These are phyloP conservation scores for Listronotus oregonensis DNA, from an alignment of 1,140 invertebrate genomes.

Conservation along the genomic window DNA sequence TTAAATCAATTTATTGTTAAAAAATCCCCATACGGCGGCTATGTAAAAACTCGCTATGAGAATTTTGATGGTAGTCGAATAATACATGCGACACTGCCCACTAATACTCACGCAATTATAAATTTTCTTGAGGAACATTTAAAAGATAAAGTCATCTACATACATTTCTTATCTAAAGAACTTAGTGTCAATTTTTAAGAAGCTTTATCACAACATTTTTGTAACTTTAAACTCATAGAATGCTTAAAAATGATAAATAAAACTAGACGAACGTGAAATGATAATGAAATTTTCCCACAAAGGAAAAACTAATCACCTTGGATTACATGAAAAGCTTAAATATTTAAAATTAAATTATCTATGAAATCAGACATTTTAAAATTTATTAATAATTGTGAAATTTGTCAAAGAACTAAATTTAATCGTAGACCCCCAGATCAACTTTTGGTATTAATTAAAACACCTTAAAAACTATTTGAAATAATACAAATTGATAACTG, in stretches of 20 bases:
- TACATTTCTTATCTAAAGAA: constrained; percentile 17
- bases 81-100: constrained; percentile 4
- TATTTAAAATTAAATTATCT: constrained; percentile 27
- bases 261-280: background rate
- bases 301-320: constrained; percentile 35
- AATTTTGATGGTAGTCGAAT: constrained; percentile 19
- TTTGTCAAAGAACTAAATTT: constrained; percentile 22
- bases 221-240: too few relatives aligned
- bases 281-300: constrained; percentile 18
- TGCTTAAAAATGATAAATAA: background rate
- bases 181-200: background rate
- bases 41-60: constrained; percentile 10
- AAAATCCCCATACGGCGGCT: constrained; percentile 7
- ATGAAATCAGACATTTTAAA: constrained; percentile 18
- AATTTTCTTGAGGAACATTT: background rate
- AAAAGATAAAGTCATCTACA: background rate
- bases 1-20: constrained; percentile 15
- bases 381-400: constrained; percentile 35
- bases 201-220: background rate
- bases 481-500: constrained; percentile 23
- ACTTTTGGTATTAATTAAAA: constrained; percentile 16
- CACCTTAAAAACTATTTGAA: constrained; percentile 23
- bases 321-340: constrained; percentile 27
- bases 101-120: background rate
- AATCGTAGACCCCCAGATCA: constrained; percentile 20